Conservation (phyloP, 2,113 vertebrate genomes). For the Ammodytes marinus region DNA sequence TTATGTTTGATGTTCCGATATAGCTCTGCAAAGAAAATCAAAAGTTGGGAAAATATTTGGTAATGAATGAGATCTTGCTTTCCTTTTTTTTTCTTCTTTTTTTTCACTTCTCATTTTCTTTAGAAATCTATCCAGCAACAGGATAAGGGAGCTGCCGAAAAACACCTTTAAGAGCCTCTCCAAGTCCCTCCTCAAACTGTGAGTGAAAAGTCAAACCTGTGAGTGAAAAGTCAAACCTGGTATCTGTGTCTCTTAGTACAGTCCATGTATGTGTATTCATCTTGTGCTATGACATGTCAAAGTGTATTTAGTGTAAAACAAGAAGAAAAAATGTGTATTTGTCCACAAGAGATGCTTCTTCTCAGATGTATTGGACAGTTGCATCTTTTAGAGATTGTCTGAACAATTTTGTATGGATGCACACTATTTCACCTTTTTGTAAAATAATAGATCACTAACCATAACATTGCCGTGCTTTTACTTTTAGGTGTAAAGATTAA, state of each 20-base stretch:
- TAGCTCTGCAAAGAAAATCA: neutral
- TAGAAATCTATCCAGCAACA: conserved; percentile 85
- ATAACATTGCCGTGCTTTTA: no score
- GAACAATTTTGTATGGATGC: neutral
- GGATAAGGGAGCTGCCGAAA: conserved; percentile 78
- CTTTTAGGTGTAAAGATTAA: neutral
- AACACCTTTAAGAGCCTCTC: conserved; percentile 83
- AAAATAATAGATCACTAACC: no score
- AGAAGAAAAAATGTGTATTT: no score
- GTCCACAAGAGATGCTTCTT: neutral
- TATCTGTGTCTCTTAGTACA: neutral
- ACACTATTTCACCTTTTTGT: neutral
- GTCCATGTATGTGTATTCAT: neutral
- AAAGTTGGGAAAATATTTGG: neutral
- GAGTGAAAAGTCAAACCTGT: conserved; percentile 61
- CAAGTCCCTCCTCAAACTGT: conserved; percentile 86
- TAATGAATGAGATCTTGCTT: neutral
- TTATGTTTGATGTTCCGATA: neutral
- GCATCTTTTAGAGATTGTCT: neutral
- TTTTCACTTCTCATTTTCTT: neutral
- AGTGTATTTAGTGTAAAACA: neutral
- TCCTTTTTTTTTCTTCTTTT: neutral
- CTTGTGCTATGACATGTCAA: neutral
- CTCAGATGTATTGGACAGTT: neutral
- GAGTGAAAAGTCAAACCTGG: neutral